A percentile compares a stretch with the other conserved stretches of the same genome.
phyloP scores from a whole-genome alignment of 2,888 invertebrate species.

The Brachylomia viminalis region DNA sequence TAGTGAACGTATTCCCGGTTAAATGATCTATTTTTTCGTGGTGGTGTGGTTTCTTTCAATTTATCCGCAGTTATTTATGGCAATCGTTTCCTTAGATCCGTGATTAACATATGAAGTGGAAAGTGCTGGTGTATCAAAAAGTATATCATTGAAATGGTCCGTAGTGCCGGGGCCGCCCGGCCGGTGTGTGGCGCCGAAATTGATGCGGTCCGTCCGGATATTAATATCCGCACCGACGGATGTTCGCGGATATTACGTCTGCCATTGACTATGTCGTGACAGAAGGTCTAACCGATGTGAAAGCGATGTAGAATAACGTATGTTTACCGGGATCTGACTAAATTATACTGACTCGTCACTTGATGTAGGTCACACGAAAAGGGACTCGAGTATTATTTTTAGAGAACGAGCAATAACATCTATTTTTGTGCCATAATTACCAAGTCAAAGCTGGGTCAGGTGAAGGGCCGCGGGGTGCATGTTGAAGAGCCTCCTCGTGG shows the following conservation, averaged over 20 bases:
- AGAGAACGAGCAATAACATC: background rate
- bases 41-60: conserved; percentile 11
- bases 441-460: background rate
- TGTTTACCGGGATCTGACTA: background rate
- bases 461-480: no score
- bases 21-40: conserved; percentile 9
- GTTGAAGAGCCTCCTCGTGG: no score
- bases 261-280: conserved; percentile 42
- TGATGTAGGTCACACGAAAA: background rate
- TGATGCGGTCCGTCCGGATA: conserved; percentile 75
- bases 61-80: conserved; percentile 34
- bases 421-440: no score
- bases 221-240: conserved; percentile 71
- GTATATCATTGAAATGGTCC: conserved; percentile 63
- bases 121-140: conserved; percentile 47
- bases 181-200: conserved; percentile 58
- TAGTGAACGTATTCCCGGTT: background rate
- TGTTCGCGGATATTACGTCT: conserved; percentile 74
- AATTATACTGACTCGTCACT: background rate
- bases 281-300: conserved; percentile 36
- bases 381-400: background rate
- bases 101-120: conserved; percentile 51
- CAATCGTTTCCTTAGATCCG: conserved; percentile 38
- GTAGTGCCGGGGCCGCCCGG: conserved; percentile 34
- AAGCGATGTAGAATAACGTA: background rate